Evolutionary conservation across 2,113 vertebrate genomes (phyloP), one percentile per base, ranked within the genome.

Genomic region (Diglossa brunneiventris): DNA sequence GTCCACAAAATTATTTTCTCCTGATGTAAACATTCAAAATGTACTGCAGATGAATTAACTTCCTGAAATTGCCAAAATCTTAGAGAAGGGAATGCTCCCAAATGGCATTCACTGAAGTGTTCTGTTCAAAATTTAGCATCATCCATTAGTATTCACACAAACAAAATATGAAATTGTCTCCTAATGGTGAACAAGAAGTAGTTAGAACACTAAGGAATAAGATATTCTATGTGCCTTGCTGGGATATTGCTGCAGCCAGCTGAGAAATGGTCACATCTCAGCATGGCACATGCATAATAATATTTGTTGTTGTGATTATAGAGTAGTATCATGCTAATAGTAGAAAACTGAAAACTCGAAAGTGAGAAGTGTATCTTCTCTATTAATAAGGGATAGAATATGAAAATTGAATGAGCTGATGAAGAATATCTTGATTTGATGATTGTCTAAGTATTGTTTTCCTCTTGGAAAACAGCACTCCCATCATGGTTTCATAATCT

Each of bases 221-320:
- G 20, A 88, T 91, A 73, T 30, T 89, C 39, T 69, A 7, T 49
- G 41, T 86, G 49, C 13, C 84, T 88, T 96, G 92, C 68, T 95
- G 81, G 30, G 68, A 92, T 92, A 92, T 69, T 92, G 11, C 64
- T 88, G 83, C 61, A 88, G 31, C 79, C 68, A 91, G 35, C 77
- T 78, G 81, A 95, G 70, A 95, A 94, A 93, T 74, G 55, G 61
- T 44, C 64, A 73, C 67, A 81, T 93, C 88, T 22, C 88, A 96
- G 88, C 47, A 1, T 81, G 92, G 39, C 11, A 69, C 20, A 62
- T 26, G 33, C 63, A 81, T 72, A 88, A 69, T 68, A 75, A 18
- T 80, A 87, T 89, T 92, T 81, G 39, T 73, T 76, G 30, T 75
- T 89, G 50, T 92, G 55, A 77, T 95, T 92, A 90, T 89, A 42